Evolutionary conservation across 92 coral and sea anemone species (phyloP).

Genomic region (Heliopora coerulea): DNA sequence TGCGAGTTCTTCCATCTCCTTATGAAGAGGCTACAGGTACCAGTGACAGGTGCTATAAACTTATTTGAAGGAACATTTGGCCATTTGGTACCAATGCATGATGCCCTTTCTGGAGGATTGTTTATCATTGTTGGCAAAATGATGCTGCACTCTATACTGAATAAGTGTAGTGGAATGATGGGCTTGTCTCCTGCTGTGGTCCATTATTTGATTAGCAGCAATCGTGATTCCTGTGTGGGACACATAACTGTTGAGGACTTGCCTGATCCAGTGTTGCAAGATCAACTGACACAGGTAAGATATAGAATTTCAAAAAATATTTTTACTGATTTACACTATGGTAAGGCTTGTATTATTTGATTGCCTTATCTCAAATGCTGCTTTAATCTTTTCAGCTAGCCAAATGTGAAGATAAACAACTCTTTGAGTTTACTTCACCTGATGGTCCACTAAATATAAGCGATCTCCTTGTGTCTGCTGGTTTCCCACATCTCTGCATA

Average conservation of each 20-base stretch:
- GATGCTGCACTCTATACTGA: conserved; percentile 45
- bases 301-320: too few species aligned
- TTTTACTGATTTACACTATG: too few species aligned
- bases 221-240: conserved; percentile 45
- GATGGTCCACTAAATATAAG: conserved; percentile 17
- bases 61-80: conserved; percentile 53
- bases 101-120: conserved; percentile 49
- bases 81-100: conserved; percentile 49
- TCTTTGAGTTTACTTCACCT: conserved; percentile 4
- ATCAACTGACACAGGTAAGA: not conserved
- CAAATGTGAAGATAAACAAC: conserved; percentile 1
- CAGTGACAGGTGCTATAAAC: conserved; percentile 30
- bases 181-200: conserved; percentile 51
- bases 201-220: conserved; percentile 38
- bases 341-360: not conserved
- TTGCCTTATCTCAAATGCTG: not conserved
- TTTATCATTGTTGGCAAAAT: conserved; percentile 44
- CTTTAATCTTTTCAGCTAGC: not conserved
- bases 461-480: conserved; percentile 43
- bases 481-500: conserved; percentile 47
- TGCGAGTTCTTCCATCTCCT: conserved; percentile 40
- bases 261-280: conserved; percentile 46
- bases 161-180: conserved; percentile 48
- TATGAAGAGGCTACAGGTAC: conserved; percentile 37
- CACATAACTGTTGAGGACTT: conserved; percentile 45